phyloP scores from a whole-genome alignment of 2,888 invertebrate species.

The Hydraecia micacea region DNA sequence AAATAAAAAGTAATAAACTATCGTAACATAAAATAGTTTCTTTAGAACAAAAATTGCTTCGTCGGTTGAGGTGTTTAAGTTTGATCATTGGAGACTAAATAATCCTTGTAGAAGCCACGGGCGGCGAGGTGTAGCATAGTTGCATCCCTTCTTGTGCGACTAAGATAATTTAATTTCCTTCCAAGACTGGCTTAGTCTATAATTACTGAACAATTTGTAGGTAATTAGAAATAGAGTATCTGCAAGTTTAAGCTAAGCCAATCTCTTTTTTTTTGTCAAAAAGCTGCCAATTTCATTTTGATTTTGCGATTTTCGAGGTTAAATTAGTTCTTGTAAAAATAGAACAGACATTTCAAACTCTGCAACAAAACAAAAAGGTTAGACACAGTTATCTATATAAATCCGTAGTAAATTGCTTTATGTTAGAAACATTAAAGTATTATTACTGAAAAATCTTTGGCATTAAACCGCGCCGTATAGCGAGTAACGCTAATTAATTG shows the following conservation, averaged over 20 bases:
- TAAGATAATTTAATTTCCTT: conserved; percentile 9
- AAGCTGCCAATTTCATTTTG: not conserved
- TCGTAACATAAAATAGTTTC: conserved; percentile 4
- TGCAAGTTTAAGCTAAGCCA: no score
- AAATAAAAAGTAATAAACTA: conserved; percentile 20
- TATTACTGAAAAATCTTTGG: conserved; percentile 37
- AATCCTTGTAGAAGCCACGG: not conserved
- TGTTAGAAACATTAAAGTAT: conserved; percentile 11
- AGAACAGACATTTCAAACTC: not conserved
- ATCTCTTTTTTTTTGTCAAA: not conserved
- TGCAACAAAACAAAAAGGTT: conserved; percentile 7
- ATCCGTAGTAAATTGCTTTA: conserved; percentile 28
- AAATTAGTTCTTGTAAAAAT: not conserved
- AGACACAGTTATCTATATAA: not conserved
- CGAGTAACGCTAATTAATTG: conserved; percentile 74
- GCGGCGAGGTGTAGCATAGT: not conserved
- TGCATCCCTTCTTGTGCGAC: not conserved
- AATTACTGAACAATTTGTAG: not conserved
- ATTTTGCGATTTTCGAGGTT: not conserved
- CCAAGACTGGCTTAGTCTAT: not conserved
- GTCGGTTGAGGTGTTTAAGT: not conserved
- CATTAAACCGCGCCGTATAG: conserved; percentile 10
- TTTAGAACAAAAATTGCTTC: not conserved
- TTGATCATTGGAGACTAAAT: not conserved
- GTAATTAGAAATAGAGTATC: not conserved